Percentiles rank a stretch among this genome's conserved stretches.
phyloP scores from a whole-genome alignment of 1,140 invertebrate genomes.

The Dendrolimus punctatus region DNA sequence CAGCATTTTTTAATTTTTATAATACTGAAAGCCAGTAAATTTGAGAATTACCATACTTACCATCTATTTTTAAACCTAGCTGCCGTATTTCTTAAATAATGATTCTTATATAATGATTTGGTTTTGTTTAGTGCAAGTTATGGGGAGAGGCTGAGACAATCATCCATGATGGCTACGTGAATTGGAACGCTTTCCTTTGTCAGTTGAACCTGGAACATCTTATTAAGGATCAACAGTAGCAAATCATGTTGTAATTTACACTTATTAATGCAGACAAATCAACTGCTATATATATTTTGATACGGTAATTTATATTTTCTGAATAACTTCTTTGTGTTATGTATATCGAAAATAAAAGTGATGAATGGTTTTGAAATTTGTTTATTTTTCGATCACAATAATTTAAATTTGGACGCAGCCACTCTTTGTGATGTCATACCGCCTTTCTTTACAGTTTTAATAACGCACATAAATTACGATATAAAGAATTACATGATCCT shows the following conservation, averaged over 20 bases:
- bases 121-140: slow-evolving; percentile 41
- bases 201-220: slow-evolving; percentile 62
- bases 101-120: neutral
- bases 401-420: slow-evolving; percentile 33
- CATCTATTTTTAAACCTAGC: too few species aligned
- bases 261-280: too few species aligned
- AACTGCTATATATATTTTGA: too few species aligned
- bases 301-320: too few species aligned
- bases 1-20: too few species aligned
- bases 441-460: too few species aligned
- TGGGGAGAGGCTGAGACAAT: slow-evolving; percentile 45
- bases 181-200: slow-evolving; percentile 62
- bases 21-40: too few species aligned
- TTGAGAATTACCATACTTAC: too few species aligned
- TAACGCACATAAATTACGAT: too few species aligned
- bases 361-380: slow-evolving; percentile 13
- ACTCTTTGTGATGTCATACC: slow-evolving; percentile 18
- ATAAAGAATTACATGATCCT: too few species aligned
- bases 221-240: slow-evolving; percentile 42
- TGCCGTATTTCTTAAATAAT: too few species aligned
- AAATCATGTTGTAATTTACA: neutral
- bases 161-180: slow-evolving; percentile 50
- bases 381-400: slow-evolving; percentile 58
- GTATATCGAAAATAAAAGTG: neutral
- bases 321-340: neutral